Evolutionary conservation across 2,113 vertebrate species (phyloP).

Genomic region (Xenopus laevis): DNA sequence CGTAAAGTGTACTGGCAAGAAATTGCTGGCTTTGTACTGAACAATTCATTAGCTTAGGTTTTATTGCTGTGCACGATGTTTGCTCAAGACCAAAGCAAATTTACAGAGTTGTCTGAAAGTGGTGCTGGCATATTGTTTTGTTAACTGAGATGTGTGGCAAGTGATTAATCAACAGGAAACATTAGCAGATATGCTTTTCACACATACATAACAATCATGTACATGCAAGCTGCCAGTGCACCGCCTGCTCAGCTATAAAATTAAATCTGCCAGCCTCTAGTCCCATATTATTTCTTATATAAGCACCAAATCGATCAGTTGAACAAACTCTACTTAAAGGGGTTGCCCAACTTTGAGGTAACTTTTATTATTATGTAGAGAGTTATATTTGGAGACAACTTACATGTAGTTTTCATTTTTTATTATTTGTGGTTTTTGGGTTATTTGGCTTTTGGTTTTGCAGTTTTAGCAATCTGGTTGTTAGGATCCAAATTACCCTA

Average conservation of each 20-base stretch:
- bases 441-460: too few species aligned
- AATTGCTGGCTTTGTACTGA: constrained; percentile 59
- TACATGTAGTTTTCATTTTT: too few species aligned
- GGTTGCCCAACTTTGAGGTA: too few species aligned
- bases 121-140: constrained; percentile 50
- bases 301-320: neutral
- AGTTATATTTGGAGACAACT: too few species aligned
- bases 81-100: constrained; percentile 63
- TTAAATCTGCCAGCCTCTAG: neutral
- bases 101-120: constrained; percentile 56
- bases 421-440: too few species aligned
- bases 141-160: constrained; percentile 48
- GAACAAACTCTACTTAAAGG: neutral
- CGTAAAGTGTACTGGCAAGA: constrained; percentile 58
- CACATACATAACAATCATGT: neutral
- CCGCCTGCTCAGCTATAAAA: neutral
- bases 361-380: too few species aligned
- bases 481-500: too few species aligned
- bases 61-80: constrained; percentile 57
- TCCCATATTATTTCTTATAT: neutral
- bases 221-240: rapidly evolving
- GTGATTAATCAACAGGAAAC: constrained; percentile 54
- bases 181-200: constrained; percentile 28
- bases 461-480: too few species aligned
- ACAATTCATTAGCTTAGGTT: constrained; percentile 64